Conservation (phyloP, 2,113 vertebrate species). For the Neogale vison region DNA sequence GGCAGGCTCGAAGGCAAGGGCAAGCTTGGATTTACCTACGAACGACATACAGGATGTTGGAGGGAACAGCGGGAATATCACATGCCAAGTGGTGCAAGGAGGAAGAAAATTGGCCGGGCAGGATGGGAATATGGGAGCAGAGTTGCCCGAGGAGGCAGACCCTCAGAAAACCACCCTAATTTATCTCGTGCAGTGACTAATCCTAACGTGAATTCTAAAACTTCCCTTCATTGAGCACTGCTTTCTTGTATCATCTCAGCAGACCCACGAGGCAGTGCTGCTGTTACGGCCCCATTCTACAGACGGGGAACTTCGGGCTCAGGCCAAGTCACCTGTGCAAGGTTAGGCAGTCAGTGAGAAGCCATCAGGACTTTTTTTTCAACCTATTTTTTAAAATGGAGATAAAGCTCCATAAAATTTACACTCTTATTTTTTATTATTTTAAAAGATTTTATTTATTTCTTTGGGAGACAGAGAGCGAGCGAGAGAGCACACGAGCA, state of each 20-base stretch:
- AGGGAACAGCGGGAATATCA: neutral
- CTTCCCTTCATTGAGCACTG: rapidly evolving
- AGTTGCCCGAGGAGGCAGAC: too few species aligned
- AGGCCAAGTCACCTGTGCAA: neutral
- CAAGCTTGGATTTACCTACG: too few species aligned
- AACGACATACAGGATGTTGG: neutral
- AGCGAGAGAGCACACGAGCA: neutral
- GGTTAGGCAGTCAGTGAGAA: neutral
- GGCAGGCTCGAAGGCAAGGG: rapidly evolving
- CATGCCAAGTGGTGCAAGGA: neutral
- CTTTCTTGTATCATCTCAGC: neutral
- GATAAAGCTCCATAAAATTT: neutral
- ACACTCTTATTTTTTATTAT: neutral
- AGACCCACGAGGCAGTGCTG: rapidly evolving
- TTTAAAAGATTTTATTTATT: neutral
- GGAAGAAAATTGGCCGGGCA: neutral
- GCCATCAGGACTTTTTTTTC: neutral
- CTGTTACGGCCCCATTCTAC: rapidly evolving
- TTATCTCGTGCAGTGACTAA: neutral
- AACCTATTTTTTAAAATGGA: neutral
- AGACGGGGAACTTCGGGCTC: neutral
- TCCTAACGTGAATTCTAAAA: neutral
- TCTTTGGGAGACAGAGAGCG: neutral
- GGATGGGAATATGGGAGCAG: neutral
- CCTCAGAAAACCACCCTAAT: neutral